Conservation (phyloP, 2,888 invertebrate genomes). For the Rotaria macrura region DNA sequence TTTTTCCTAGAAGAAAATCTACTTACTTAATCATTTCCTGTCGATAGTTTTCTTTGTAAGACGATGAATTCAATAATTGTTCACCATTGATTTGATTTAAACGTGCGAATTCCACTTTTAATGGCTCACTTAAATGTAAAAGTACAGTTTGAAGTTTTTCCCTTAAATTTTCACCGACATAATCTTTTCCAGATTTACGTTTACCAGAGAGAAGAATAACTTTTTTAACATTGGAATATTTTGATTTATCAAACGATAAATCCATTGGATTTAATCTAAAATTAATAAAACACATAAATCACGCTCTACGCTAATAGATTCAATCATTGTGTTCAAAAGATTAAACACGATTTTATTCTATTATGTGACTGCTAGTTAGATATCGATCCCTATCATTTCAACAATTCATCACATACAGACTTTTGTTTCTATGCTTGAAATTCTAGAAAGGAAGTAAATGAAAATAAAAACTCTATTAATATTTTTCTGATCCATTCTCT, state of each 20-base stretch:
- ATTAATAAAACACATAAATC: no score
- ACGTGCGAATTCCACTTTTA: neutral
- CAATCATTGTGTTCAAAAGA: no score
- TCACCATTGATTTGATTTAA: neutral
- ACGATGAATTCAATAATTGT: neutral
- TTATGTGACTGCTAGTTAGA: no score
- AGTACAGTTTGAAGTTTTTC: neutral
- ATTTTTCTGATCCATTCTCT: no score
- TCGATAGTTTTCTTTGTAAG: conserved; percentile 9
- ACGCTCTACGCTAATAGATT: no score
- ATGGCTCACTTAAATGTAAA: conserved; percentile 21
- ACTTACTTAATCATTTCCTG: neutral
- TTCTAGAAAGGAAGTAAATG: no score
- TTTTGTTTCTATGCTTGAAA: no score
- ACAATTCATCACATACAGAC: no score
- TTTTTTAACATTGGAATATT: neutral
- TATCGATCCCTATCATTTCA: no score
- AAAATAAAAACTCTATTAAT: no score
- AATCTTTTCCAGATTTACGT: conserved; percentile 19
- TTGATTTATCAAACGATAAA: neutral
- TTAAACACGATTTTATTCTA: no score
- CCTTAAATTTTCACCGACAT: neutral
- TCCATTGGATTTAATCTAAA: neutral
- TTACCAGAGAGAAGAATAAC: neutral
- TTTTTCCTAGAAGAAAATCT: no score